phyloP scores from a whole-genome alignment of 2,888 invertebrate genomes.

The Drosophila lutescens region DNA sequence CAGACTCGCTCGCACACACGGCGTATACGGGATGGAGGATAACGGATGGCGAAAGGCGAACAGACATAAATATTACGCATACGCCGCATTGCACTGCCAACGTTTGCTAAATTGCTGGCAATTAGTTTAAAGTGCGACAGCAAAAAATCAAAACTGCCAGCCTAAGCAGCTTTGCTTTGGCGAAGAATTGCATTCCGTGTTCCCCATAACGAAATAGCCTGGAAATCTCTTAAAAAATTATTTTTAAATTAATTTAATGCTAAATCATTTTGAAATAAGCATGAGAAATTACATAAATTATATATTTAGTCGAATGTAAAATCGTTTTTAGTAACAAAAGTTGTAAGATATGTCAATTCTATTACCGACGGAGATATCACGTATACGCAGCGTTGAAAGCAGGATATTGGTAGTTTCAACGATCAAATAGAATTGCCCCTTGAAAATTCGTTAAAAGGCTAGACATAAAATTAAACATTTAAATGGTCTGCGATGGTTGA shows the following conservation, averaged over 20 bases:
- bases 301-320: no score
- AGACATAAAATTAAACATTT: conserved; percentile 13
- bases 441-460: neutral
- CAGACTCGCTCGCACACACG: conserved; percentile 15
- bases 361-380: neutral
- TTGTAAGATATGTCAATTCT: no score
- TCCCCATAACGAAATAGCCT: neutral
- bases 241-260: no score
- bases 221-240: neutral
- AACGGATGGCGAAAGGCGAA: conserved; percentile 2
- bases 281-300: no score
- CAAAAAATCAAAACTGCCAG: conserved; percentile 59
- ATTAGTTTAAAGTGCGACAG: conserved; percentile 72
- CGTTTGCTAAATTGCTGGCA: conserved; percentile 75
- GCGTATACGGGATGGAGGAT: neutral
- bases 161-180: conserved; percentile 61
- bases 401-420: neutral
- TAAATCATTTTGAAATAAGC: no score
- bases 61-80: conserved; percentile 71
- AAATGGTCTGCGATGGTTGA: conserved; percentile 18
- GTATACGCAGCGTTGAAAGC: neutral
- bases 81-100: conserved; percentile 67
- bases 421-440: neutral
- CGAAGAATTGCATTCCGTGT: neutral
- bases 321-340: neutral